Conservation (phyloP, 2,797 vertebrate genomes). For the Coregonus ussuriensis region DNA sequence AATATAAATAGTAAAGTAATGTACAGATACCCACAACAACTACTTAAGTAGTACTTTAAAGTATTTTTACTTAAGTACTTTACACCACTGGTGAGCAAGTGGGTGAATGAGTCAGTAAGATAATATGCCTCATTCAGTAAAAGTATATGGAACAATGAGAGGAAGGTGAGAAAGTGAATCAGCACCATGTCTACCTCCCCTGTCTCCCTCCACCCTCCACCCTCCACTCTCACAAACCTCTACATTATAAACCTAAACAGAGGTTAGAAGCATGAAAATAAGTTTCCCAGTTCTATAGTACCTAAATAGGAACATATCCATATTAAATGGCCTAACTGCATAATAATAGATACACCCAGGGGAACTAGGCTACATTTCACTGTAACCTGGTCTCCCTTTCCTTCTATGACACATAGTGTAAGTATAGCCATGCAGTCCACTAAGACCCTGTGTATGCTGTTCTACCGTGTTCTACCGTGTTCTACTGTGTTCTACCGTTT, state of each 20-base stretch:
- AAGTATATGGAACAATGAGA: background rate
- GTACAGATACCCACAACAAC: too few relatives aligned
- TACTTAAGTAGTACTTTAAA: too few relatives aligned
- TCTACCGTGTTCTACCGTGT: background rate
- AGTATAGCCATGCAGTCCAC: constrained; percentile 41
- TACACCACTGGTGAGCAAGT: background rate
- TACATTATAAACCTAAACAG: background rate
- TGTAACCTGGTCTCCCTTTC: constrained; percentile 4
- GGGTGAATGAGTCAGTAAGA: background rate
- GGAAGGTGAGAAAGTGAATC: background rate
- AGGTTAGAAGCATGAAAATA: background rate
- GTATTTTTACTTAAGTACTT: too few relatives aligned
- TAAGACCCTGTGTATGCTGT: constrained; percentile 28
- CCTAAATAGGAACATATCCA: constrained; percentile 38
- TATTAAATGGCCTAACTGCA: constrained; percentile 18
- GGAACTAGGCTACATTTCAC: constrained; percentile 15
- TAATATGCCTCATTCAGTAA: background rate
- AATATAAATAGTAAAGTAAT: too few relatives aligned
- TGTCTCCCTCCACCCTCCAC: background rate
- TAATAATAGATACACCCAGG: constrained; percentile 45
- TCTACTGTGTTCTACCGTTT: too few relatives aligned
- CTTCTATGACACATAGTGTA: constrained; percentile 43
- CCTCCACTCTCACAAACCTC: background rate
- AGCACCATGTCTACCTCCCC: background rate
- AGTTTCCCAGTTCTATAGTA: background rate